These are phyloP conservation scores for Piprites chloris DNA, from an alignment of 2,113 vertebrate genomes.

Conservation along the genomic window DNA sequence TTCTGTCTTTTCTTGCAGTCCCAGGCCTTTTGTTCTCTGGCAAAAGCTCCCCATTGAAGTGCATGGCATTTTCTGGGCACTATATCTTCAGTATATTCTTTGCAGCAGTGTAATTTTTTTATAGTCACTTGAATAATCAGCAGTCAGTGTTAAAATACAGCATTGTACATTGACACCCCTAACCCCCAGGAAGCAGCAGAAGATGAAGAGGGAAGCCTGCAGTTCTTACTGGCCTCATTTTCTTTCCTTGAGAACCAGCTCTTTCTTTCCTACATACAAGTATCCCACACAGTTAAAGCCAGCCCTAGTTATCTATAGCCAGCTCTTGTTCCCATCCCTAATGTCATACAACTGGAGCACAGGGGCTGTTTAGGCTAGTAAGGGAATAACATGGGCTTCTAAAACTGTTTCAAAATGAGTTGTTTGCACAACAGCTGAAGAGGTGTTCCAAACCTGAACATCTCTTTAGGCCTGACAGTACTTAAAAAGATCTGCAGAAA, in stretches of 20 bases:
- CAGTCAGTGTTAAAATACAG: slow-evolving; percentile 43
- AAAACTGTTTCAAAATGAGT: not conserved
- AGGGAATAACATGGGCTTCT: slow-evolving; percentile 2
- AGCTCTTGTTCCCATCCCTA: slow-evolving; percentile 14
- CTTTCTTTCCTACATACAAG: slow-evolving; percentile 57
- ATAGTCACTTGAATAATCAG: slow-evolving; percentile 63
- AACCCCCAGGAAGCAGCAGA: slow-evolving; percentile 31
- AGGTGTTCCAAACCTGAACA: not conserved
- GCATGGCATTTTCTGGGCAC: slow-evolving; percentile 65
- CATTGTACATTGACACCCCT: slow-evolving; percentile 34
- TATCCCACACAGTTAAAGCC: slow-evolving; percentile 27
- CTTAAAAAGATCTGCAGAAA: slow-evolving; percentile 3
- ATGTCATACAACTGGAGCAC: not conserved
- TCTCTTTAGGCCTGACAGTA: not conserved
- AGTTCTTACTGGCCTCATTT: slow-evolving; percentile 42
- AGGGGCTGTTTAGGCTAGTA: slow-evolving; percentile 5
- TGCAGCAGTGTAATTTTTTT: slow-evolving; percentile 52
- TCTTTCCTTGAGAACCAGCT: slow-evolving; percentile 60
- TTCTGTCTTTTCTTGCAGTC: slow-evolving; percentile 34
- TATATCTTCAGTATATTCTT: slow-evolving; percentile 52
- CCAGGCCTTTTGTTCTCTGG: slow-evolving; percentile 38
- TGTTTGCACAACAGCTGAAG: not conserved
- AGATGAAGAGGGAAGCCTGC: slow-evolving; percentile 26
- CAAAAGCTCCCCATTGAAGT: slow-evolving; percentile 38
- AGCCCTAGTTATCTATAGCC: not conserved